phyloP scores from a whole-genome alignment of 2,888 invertebrate genomes.

The Xestia c-nigrum region DNA sequence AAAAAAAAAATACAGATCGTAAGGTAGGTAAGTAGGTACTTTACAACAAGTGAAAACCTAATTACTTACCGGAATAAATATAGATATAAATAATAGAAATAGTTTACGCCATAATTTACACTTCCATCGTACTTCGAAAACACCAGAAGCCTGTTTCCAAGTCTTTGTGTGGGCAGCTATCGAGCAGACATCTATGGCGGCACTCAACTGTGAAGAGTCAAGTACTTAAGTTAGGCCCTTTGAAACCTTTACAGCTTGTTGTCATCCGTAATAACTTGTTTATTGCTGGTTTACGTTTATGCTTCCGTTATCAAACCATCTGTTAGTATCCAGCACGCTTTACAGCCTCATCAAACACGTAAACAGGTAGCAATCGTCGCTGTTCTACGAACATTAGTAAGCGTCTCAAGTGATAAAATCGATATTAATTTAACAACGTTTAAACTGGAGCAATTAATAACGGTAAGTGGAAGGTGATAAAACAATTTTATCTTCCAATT shows the following conservation, averaged over 20 bases:
- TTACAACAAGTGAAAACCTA: neutral
- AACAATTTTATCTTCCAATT: slow-evolving; percentile 53
- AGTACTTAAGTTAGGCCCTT: slow-evolving; percentile 5
- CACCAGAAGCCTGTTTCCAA: slow-evolving; percentile 13
- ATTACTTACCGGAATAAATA: too few relatives aligned
- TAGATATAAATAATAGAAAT: too few relatives aligned
- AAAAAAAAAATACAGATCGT: neutral
- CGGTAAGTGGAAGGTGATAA: slow-evolving; percentile 39
- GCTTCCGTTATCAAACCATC: slow-evolving; percentile 43
- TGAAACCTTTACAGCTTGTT: slow-evolving; percentile 26
- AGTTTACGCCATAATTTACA: slow-evolving; percentile 24
- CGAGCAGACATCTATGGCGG: slow-evolving; percentile 31
- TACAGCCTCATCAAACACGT: slow-evolving; percentile 53
- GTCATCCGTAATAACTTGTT: slow-evolving; percentile 46
- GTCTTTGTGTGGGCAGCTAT: slow-evolving; percentile 6
- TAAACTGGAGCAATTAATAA: slow-evolving; percentile 51
- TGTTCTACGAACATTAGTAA: slow-evolving; percentile 37
- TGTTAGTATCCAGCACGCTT: slow-evolving; percentile 26
- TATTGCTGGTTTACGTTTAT: slow-evolving; percentile 37
- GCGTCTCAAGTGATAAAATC: slow-evolving; percentile 31
- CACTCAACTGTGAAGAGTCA: slow-evolving; percentile 7
- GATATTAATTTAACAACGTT: slow-evolving; percentile 43
- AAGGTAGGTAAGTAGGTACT: too few relatives aligned
- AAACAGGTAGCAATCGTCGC: slow-evolving; percentile 52
- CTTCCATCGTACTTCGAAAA: slow-evolving; percentile 22